Conservation (phyloP, 2,888 invertebrate genomes). For the Drosophila mulleri region DNA sequence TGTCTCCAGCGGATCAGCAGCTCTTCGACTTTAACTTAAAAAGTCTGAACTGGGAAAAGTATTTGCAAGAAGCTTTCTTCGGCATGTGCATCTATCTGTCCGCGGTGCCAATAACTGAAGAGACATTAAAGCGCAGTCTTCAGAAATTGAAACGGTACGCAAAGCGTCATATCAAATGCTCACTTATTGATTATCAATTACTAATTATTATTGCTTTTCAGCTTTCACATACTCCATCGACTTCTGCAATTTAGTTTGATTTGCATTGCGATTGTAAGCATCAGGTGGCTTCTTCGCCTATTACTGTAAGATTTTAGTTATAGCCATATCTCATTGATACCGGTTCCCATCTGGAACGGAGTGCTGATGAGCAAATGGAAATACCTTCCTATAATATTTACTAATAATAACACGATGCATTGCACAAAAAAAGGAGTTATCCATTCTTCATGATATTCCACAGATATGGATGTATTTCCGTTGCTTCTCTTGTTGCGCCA, state of each 20-base stretch:
- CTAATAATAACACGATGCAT: too few species aligned
- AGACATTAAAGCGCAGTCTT: conserved; percentile 88
- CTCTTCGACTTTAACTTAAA: conserved; percentile 91
- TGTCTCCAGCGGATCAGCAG: conserved; percentile 84
- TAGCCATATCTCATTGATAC: background rate
- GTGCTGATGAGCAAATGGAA: too few species aligned
- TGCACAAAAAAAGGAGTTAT: too few species aligned
- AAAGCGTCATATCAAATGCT: too few species aligned
- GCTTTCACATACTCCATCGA: conserved; percentile 68
- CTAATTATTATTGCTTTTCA: conserved; percentile 30
- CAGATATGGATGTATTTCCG: too few species aligned
- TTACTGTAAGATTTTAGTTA: conserved; percentile 1
- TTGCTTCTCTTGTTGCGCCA: too few species aligned
- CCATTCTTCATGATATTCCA: too few species aligned
- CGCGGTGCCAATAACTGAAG: conserved; percentile 89
- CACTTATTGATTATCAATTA: too few species aligned
- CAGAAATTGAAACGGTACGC: conserved; percentile 87
- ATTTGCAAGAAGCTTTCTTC: conserved; percentile 86
- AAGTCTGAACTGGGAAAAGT: conserved; percentile 88
- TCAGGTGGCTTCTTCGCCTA: conserved; percentile 12
- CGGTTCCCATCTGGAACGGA: background rate
- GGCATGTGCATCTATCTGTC: conserved; percentile 91
- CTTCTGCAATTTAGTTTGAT: conserved; percentile 58
- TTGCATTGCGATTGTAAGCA: conserved; percentile 19
- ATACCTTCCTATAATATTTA: too few species aligned